Conservation (phyloP, 2,888 invertebrate genomes). For the Orchestes rusci region DNA sequence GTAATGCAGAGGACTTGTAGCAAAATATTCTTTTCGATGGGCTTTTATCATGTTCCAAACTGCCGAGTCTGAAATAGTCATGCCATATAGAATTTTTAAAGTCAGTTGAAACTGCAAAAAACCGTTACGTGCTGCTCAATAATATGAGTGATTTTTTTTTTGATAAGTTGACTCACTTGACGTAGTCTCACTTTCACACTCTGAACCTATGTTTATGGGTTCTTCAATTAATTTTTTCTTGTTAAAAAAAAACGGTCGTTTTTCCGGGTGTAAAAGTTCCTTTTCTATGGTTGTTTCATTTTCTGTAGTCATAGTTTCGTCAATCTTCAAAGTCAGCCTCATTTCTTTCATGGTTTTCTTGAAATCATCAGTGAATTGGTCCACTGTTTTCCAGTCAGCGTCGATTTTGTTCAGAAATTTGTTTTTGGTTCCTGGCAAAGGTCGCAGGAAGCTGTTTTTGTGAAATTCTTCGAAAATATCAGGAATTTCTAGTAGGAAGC, state of each 20-base stretch:
- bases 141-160: no score
- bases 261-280: neutral
- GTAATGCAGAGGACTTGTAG: conserved; percentile 31
- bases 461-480: conserved; percentile 34
- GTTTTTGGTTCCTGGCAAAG: conserved; percentile 23
- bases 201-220: no score
- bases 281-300: neutral
- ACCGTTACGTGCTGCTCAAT: no score
- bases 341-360: conserved; percentile 30
- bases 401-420: conserved; percentile 32
- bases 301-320: neutral
- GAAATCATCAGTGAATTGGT: conserved; percentile 34
- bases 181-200: conserved; percentile 16
- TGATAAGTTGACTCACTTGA: conserved; percentile 17
- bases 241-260: no score
- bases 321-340: neutral
- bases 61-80: conserved; percentile 15
- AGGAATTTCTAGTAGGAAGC: conserved; percentile 25
- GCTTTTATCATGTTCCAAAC: conserved; percentile 33
- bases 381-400: conserved; percentile 32
- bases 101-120: no score
- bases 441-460: conserved; percentile 28
- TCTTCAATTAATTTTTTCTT: no score
- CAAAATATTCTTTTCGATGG: conserved; percentile 26
- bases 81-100: no score